Evolutionary conservation across 2,888 invertebrate species (phyloP).

Genomic region (Eutolmus rufibarbis): DNA sequence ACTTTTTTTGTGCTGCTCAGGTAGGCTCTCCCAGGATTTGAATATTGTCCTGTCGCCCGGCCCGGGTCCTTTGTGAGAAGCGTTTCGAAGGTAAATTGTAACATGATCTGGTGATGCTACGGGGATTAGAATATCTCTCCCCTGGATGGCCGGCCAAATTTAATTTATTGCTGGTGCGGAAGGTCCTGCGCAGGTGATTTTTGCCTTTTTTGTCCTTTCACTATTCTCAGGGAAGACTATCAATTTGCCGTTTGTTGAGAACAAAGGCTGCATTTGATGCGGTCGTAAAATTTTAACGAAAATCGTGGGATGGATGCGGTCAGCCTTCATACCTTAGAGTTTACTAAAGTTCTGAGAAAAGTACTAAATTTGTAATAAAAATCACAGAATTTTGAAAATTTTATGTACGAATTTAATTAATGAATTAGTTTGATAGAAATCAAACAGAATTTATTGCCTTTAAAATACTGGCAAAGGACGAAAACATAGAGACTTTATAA

Average conservation of each 20-base stretch:
- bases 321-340: neutral
- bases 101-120: constrained; percentile 47
- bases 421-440: too few relatives aligned
- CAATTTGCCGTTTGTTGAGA: constrained; percentile 5
- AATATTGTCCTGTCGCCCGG: constrained; percentile 40
- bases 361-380: neutral
- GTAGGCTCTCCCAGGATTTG: constrained; percentile 43
- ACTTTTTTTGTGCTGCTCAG: constrained; percentile 37
- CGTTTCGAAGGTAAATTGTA: constrained; percentile 45
- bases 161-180: constrained; percentile 7
- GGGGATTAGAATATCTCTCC: constrained; percentile 32
- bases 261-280: neutral
- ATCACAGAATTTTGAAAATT: neutral
- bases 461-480: too few relatives aligned
- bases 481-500: too few relatives aligned
- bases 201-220: neutral
- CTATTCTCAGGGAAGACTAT: neutral
- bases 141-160: neutral
- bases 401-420: too few relatives aligned
- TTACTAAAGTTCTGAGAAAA: neutral
- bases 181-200: constrained; percentile 42
- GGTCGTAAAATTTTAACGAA: neutral
- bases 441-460: too few relatives aligned
- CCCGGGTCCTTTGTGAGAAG: constrained; percentile 23
- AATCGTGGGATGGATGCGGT: neutral